A percentile compares a stretch with the other conserved stretches of the same genome.
Evolutionary conservation across 2,797 vertebrate species (phyloP).

Genomic region (Sitta carolinensis): DNA sequence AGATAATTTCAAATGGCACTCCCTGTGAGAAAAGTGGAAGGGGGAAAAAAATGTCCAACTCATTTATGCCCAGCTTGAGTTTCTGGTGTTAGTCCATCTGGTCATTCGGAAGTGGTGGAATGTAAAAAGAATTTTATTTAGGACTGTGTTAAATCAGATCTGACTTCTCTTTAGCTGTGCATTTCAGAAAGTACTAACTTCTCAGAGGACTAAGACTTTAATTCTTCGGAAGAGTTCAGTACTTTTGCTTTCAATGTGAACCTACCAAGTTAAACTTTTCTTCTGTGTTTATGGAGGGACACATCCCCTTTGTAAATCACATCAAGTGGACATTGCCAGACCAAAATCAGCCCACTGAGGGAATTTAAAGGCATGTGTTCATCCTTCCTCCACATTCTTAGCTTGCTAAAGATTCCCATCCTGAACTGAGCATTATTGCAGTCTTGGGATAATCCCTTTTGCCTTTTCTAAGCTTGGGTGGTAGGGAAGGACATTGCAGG

Average conservation of each 20-base stretch:
- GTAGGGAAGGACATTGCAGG: neutral
- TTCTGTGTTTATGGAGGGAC: neutral
- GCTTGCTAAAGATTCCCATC: neutral
- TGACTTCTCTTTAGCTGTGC: neutral
- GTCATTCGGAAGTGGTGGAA: neutral
- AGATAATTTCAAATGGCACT: slow-evolving; percentile 31
- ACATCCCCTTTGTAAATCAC: neutral
- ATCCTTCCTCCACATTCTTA: neutral
- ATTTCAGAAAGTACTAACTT: neutral
- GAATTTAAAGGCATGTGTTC: neutral
- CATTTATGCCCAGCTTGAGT: slow-evolving; percentile 11
- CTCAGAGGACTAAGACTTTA: neutral
- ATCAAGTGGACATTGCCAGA: neutral
- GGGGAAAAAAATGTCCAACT: neutral
- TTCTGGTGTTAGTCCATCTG: neutral
- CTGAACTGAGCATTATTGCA: slow-evolving; percentile 4
- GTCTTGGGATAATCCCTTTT: neutral
- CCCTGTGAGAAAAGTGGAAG: slow-evolving; percentile 1
- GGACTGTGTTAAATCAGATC: neutral
- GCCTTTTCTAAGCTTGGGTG: neutral
- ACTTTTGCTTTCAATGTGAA: neutral
- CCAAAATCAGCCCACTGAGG: neutral
- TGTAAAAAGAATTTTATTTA: slow-evolving; percentile 11
- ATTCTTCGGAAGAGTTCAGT: neutral
- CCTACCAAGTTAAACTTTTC: neutral